These are phyloP conservation scores for Platerodrilus igneus DNA, from an alignment of 2,888 invertebrate genomes.

Conservation along the genomic window DNA sequence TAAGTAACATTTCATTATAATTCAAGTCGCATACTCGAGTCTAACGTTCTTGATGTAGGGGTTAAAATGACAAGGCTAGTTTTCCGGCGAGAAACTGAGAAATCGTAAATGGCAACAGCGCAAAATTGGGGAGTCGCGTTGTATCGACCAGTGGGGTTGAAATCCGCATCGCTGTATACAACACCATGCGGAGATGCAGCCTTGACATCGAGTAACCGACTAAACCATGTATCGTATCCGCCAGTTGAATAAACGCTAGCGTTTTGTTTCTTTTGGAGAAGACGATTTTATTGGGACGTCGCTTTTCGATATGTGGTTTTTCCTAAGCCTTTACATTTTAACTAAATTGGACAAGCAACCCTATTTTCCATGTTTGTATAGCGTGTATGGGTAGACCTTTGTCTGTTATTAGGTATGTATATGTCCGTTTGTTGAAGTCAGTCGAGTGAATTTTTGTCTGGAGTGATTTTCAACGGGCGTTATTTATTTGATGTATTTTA, in stretches of 20 bases:
- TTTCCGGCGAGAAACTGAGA: conserved; percentile 17
- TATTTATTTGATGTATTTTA: no score
- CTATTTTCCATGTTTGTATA: no score
- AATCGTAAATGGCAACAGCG: conserved; percentile 18
- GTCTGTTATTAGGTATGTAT: no score
- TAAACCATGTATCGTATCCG: conserved; percentile 21
- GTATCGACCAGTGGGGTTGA: conserved; percentile 25
- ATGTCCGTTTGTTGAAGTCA: no score
- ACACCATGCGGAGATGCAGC: conserved; percentile 25
- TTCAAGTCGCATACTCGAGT: conserved; percentile 29
- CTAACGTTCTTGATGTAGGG: conserved; percentile 23
- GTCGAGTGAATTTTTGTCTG: no score
- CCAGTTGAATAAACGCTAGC: conserved; percentile 14
- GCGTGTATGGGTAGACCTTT: no score
- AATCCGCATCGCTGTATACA: conserved; percentile 22
- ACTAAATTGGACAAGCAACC: no score
- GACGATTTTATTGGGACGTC: no score
- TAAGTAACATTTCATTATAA: conserved; percentile 31
- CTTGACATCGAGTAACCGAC: conserved; percentile 30
- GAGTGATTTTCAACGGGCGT: no score
- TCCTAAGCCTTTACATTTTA: no score
- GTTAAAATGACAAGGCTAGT: conserved; percentile 22
- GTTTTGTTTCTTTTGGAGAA: no score
- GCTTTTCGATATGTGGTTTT: no score
- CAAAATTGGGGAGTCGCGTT: conserved; percentile 19